phyloP scores from a whole-genome alignment of 2,113 vertebrate genomes.

The Lophius piscatorius region DNA sequence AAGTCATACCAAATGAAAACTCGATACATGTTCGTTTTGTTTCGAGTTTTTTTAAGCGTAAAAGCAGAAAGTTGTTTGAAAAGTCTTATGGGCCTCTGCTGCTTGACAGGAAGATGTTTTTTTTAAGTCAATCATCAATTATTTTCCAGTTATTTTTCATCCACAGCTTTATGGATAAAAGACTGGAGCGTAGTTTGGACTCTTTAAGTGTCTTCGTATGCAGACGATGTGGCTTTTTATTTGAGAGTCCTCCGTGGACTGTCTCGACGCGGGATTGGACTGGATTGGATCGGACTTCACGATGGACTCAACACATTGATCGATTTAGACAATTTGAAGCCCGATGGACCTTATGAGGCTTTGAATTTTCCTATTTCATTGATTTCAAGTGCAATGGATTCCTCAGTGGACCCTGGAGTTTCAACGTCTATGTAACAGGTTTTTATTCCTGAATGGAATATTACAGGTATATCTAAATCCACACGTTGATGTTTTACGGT shows the following conservation, averaged over 20 bases:
- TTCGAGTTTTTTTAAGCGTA: too few species aligned
- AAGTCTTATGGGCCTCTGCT: too few species aligned
- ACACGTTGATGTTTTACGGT: too few species aligned
- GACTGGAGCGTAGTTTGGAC: neutral
- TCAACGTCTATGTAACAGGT: too few species aligned
- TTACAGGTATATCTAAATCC: too few species aligned
- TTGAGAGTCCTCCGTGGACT: neutral
- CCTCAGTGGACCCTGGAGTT: neutral
- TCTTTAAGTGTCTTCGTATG: constrained; percentile 22
- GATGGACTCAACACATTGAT: neutral
- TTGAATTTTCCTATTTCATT: too few species aligned
- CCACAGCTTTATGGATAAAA: neutral
- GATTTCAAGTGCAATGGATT: neutral
- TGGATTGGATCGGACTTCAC: neutral
- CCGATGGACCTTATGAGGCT: too few species aligned
- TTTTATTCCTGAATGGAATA: too few species aligned
- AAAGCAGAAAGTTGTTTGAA: too few species aligned
- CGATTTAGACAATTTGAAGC: too few species aligned
- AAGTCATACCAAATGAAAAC: neutral
- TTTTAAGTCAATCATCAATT: constrained; percentile 16
- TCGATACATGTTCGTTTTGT: neutral
- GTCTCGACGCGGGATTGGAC: constrained; percentile 9
- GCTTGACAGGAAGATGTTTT: neutral
- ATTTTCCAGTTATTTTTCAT: neutral
- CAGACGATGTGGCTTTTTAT: constrained; percentile 48